These are phyloP conservation scores for Sympetrum striolatum DNA, from an alignment of 2,888 invertebrate species.

Conservation along the genomic window DNA sequence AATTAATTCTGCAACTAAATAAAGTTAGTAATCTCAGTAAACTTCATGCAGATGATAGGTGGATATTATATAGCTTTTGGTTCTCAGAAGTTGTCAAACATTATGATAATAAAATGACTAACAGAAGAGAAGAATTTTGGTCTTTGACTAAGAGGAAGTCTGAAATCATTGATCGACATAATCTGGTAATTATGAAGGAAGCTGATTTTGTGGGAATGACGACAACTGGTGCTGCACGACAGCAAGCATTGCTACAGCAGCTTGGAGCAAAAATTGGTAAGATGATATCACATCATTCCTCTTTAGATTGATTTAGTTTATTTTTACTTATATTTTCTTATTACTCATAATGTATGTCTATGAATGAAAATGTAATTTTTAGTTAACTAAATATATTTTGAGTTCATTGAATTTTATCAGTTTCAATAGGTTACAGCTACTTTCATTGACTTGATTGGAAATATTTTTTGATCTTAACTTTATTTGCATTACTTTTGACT, in stretches of 20 bases:
- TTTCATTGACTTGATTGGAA: too few species aligned
- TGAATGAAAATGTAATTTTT: too few species aligned
- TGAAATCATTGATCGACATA: conserved; percentile 55
- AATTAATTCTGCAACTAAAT: background rate
- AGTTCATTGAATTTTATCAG: too few species aligned
- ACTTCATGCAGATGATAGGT: conserved; percentile 39
- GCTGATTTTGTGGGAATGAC: conserved; percentile 76
- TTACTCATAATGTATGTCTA: too few species aligned
- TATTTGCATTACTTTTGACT: too few species aligned
- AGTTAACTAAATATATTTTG: too few species aligned
- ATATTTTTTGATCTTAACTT: too few species aligned
- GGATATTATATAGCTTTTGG: conserved; percentile 48
- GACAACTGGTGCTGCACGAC: conserved; percentile 76
- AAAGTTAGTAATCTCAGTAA: conserved; percentile 43
- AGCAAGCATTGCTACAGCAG: conserved; percentile 67
- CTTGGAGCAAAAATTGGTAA: conserved; percentile 71
- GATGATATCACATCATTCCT: conserved; percentile 23
- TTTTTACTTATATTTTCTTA: background rate
- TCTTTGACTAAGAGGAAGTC: background rate
- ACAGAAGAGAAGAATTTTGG: background rate
- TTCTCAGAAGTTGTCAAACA: conserved; percentile 15
- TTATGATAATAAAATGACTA: conserved; percentile 6
- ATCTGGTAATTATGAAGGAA: conserved; percentile 64
- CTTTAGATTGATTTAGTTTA: background rate
- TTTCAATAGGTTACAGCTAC: too few species aligned